phyloP scores from a whole-genome alignment of 1,140 invertebrate species.

The Heliconius congener region DNA sequence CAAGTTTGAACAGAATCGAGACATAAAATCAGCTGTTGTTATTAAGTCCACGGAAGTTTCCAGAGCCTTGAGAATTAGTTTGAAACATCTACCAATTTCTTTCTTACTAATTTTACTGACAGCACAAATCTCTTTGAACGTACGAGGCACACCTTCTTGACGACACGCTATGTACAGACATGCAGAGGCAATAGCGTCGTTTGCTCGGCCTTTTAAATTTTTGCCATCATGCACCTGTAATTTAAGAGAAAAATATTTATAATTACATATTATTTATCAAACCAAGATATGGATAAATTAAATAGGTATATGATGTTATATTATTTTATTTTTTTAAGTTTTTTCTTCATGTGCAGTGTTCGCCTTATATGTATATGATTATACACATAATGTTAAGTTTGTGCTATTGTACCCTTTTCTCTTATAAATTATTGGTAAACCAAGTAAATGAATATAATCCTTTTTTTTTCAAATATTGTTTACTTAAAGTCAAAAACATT shows the following conservation, averaged over 20 bases:
- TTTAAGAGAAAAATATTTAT: background rate
- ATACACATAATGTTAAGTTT: no score
- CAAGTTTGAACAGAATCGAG: conserved; percentile 93
- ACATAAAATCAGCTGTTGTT: conserved; percentile 99
- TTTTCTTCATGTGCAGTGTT: no score
- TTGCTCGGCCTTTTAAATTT: conserved; percentile 95
- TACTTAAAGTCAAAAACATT: no score
- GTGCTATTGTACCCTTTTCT: no score
- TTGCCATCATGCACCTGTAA: conserved; percentile 95
- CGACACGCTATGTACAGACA: conserved; percentile 99
- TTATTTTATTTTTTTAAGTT: no score
- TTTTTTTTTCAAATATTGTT: no score
- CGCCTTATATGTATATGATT: no score
- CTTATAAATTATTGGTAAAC: no score
- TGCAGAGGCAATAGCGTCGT: conserved; percentile 99
- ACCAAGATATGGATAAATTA: no score
- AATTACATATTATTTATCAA: background rate
- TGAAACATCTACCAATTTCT: conserved; percentile 93
- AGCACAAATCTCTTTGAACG: conserved; percentile 99
- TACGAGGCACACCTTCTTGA: conserved; percentile 98
- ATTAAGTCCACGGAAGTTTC: conserved; percentile 98
- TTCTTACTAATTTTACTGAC: conserved; percentile 99
- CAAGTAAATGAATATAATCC: no score
- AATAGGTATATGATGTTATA: no score
- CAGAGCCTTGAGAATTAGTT: conserved; percentile 83